Evolutionary conservation across 2,113 vertebrate genomes (phyloP).

Genomic region (Protomyctophum bolini): DNA sequence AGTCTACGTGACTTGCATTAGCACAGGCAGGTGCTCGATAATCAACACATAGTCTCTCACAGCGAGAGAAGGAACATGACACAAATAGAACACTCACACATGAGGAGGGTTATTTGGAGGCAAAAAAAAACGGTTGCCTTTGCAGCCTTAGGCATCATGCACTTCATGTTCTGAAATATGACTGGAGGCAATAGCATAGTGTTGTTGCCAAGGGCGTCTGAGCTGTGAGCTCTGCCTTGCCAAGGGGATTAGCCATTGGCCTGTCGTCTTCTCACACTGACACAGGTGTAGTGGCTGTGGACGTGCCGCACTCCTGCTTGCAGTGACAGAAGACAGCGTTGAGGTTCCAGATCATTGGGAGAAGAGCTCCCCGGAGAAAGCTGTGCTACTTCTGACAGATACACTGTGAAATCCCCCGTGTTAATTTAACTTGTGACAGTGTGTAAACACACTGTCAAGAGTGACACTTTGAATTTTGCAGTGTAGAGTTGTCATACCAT

Average conservation of each 20-base stretch:
- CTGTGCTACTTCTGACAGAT: not conserved
- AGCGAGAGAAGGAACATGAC: not conserved
- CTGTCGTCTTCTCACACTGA: constrained; percentile 42
- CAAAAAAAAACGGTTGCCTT: constrained; percentile 11
- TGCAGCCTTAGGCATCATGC: constrained; percentile 32
- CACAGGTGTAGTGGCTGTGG: constrained; percentile 33
- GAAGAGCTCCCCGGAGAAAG: not conserved
- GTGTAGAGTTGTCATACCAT: not conserved
- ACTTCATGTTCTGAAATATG: constrained; percentile 42
- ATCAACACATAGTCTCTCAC: constrained; percentile 3
- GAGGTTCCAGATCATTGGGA: constrained; percentile 12
- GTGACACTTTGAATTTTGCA: too few relatives aligned
- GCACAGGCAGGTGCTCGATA: not conserved
- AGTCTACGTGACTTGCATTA: constrained; percentile 1
- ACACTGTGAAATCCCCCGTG: too few relatives aligned
- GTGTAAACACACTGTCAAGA: too few relatives aligned
- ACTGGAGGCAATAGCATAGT: not conserved
- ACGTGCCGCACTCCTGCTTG: constrained; percentile 19
- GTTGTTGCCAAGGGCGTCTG: constrained; percentile 8
- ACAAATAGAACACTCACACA: constrained; percentile 5
- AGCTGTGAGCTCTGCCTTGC: constrained; percentile 29
- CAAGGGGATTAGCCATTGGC: constrained; percentile 25
- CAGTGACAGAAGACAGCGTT: constrained; percentile 17
- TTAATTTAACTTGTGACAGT: too few relatives aligned
- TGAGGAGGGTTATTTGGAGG: constrained; percentile 9